phyloP scores from a whole-genome alignment of 1,140 invertebrate genomes.

The Drosophila tani region DNA sequence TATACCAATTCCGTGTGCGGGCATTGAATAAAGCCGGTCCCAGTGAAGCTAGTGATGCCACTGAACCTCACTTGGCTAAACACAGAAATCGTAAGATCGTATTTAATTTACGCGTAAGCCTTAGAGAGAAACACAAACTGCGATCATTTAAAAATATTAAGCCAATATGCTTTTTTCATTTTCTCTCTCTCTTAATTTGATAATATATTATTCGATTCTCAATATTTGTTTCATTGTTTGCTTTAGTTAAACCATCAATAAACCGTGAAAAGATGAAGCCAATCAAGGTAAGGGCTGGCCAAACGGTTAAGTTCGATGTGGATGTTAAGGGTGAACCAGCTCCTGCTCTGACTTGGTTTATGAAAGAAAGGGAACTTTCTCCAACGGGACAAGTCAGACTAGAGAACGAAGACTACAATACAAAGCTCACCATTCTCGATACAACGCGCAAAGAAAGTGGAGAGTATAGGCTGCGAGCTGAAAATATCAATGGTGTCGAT shows the following conservation, averaged over 20 bases:
- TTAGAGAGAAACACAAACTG: constrained; percentile 3
- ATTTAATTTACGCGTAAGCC: constrained; percentile 5
- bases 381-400: constrained; percentile 88
- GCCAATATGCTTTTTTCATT: constrained; percentile 46
- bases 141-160: constrained; percentile 51
- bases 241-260: constrained; percentile 94
- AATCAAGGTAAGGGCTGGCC: constrained; percentile 95
- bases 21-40: constrained; percentile 98
- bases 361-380: constrained; percentile 86
- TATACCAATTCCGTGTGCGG: constrained; percentile 96
- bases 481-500: constrained; percentile 96
- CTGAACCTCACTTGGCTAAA: constrained; percentile 94
- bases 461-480: constrained; percentile 95
- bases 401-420: constrained; percentile 97
- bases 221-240: constrained; percentile 11
- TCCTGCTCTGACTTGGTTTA: constrained; percentile 95
- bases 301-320: constrained; percentile 95
- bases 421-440: constrained; percentile 93
- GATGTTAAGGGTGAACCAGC: constrained; percentile 98
- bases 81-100: constrained; percentile 92
- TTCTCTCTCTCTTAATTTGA: neutral
- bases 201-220: neutral
- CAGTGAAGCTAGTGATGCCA: constrained; percentile 95
- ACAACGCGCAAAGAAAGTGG: constrained; percentile 94
- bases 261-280: constrained; percentile 96